Percentiles rank a stretch among this genome's conserved stretches.
Evolutionary conservation across 2,797 vertebrate species (phyloP).

Genomic region (Myotis myotis): DNA sequence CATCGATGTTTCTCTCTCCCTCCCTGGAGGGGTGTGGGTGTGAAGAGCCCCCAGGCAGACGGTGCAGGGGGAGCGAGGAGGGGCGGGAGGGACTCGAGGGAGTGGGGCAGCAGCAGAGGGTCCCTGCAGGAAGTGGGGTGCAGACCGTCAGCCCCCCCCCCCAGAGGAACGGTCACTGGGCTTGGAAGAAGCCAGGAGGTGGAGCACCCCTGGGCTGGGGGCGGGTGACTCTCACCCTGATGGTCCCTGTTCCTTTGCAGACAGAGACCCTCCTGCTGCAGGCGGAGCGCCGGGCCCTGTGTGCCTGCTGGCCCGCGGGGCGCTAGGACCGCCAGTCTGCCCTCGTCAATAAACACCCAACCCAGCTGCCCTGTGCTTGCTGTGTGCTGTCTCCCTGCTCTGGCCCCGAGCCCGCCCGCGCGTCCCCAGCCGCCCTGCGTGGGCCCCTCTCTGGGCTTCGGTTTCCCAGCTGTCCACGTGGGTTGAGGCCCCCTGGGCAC

Average conservation of each 20-base stretch:
- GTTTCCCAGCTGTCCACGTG: not conserved
- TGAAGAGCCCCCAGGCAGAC: not conserved
- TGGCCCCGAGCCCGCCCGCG: not conserved
- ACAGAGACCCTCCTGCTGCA: constrained; percentile 93
- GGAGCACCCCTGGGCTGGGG: no score
- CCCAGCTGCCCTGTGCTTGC: fast-evolving
- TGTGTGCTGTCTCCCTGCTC: constrained; percentile 29
- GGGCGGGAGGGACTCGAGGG: fast-evolving
- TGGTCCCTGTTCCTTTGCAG: constrained; percentile 81
- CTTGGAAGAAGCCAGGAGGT: not conserved
- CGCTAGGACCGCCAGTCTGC: constrained; percentile 79
- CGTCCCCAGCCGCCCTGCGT: fast-evolving
- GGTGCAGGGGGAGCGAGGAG: not conserved
- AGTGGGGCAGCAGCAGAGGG: not conserved
- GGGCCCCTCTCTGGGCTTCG: not conserved
- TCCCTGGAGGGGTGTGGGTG: not conserved
- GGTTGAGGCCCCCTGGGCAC: not conserved
- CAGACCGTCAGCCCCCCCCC: not conserved
- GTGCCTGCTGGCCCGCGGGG: constrained; percentile 90
- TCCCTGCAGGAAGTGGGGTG: not conserved
- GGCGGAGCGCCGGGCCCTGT: constrained; percentile 92
- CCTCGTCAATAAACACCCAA: constrained; percentile 54
- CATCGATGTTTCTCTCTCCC: no score
- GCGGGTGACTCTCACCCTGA: not conserved
- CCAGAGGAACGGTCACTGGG: not conserved